Evolutionary conservation across 2,113 vertebrate species (phyloP).

Genomic region (Cromileptes altivelis): DNA sequence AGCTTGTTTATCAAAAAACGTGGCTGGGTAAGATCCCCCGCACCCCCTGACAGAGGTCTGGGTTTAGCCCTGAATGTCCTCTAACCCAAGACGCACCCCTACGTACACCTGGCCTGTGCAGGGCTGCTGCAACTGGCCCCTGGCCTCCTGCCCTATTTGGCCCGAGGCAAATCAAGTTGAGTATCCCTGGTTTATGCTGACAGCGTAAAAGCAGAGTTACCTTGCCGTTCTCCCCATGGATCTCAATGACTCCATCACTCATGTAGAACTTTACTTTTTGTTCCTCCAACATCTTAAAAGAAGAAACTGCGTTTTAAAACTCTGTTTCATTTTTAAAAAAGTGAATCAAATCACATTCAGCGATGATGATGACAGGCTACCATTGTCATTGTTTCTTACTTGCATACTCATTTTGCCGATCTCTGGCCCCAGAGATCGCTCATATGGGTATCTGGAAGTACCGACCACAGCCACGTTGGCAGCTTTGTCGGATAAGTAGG

Average conservation of each 20-base stretch:
- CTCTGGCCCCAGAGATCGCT: conserved; percentile 83
- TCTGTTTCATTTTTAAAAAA: not conserved
- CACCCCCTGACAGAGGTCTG: too few relatives aligned
- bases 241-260: conserved; percentile 82
- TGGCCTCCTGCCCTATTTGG: too few relatives aligned
- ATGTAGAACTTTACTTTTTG: conserved; percentile 88
- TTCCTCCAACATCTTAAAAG: conserved; percentile 88
- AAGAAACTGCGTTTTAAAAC: not conserved
- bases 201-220: conserved; percentile 64
- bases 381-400: conserved; percentile 72
- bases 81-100: too few relatives aligned
- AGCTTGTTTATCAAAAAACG: too few relatives aligned
- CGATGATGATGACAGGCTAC: not conserved
- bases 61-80: too few relatives aligned
- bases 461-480: conserved; percentile 85
- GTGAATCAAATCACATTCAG: not conserved
- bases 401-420: conserved; percentile 87
- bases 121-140: too few relatives aligned
- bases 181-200: too few relatives aligned
- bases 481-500: conserved; percentile 88
- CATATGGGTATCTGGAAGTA: conserved; percentile 81
- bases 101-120: too few relatives aligned
- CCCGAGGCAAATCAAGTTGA: too few relatives aligned
- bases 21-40: too few relatives aligned
- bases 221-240: conserved; percentile 86